Percentiles rank a stretch among this genome's conserved stretches.
These are phyloP conservation scores for Odontesthes bonariensis DNA, from an alignment of 2,113 vertebrate genomes.

Conservation along the genomic window DNA sequence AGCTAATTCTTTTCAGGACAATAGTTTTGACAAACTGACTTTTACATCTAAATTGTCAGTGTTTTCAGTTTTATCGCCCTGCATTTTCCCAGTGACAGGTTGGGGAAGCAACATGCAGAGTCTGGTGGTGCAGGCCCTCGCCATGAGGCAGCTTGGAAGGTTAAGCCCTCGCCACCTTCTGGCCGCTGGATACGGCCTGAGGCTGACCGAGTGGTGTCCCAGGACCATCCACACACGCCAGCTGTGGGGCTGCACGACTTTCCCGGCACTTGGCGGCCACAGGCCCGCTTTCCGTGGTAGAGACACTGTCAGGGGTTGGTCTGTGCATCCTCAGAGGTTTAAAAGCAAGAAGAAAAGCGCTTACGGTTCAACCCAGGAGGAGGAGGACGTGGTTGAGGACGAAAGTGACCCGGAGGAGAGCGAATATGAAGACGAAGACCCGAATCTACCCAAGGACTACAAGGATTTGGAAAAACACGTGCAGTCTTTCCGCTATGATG, in stretches of 20 bases:
- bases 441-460: constrained; percentile 85
- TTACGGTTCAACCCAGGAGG: constrained; percentile 69
- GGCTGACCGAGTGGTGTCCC: constrained; percentile 71
- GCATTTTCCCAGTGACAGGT: constrained; percentile 35
- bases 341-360: constrained; percentile 88
- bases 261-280: constrained; percentile 51
- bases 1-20: background rate
- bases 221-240: constrained; percentile 76
- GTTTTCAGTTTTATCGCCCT: background rate
- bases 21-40: too few species aligned
- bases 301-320: constrained; percentile 66
- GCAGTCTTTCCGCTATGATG: constrained; percentile 90
- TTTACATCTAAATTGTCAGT: too few species aligned
- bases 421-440: constrained; percentile 85
- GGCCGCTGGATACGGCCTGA: constrained; percentile 62
- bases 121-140: constrained; percentile 75
- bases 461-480: constrained; percentile 92
- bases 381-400: constrained; percentile 83
- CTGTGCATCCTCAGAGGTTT: constrained; percentile 79
- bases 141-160: constrained; percentile 77
- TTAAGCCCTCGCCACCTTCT: constrained; percentile 68
- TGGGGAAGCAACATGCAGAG: constrained; percentile 74
- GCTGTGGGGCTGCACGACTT: constrained; percentile 68
- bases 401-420: constrained; percentile 82
- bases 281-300: constrained; percentile 41